Conservation (phyloP, 2,888 invertebrate genomes). For the Phaonia tiefii region DNA sequence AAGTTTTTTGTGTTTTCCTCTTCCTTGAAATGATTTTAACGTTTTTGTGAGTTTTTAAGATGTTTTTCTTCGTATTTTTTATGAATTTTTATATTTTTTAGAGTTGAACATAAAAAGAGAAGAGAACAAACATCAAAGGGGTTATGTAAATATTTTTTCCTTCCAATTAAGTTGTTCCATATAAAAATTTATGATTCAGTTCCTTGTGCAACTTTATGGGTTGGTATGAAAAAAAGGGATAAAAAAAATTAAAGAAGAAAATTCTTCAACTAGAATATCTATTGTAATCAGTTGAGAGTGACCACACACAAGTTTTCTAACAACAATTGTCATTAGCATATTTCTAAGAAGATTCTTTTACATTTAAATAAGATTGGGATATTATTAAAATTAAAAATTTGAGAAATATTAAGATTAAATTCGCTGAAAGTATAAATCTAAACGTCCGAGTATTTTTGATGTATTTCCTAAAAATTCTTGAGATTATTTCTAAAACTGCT, state of each 20-base stretch:
- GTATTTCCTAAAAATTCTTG: no score
- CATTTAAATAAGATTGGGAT: no score
- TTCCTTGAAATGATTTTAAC: no score
- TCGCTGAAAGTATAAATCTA: no score
- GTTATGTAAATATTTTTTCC: slow-evolving; percentile 48
- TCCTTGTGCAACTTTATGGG: slow-evolving; percentile 49
- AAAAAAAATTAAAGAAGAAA: no score
- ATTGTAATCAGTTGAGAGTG: slow-evolving; percentile 33
- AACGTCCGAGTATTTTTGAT: no score
- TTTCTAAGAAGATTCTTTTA: not conserved
- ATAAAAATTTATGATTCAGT: slow-evolving; percentile 51
- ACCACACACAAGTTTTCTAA: slow-evolving; percentile 19
- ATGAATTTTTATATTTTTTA: slow-evolving; percentile 56
- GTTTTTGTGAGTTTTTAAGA: slow-evolving; percentile 36
- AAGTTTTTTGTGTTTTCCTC: slow-evolving; percentile 31
- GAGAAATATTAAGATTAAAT: no score
- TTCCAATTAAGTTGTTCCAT: slow-evolving; percentile 49
- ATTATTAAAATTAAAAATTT: no score
- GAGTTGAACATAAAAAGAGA: slow-evolving; percentile 56
- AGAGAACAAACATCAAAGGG: slow-evolving; percentile 48
- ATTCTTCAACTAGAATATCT: not conserved
- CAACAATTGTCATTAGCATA: slow-evolving; percentile 16
- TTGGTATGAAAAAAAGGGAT: not conserved
- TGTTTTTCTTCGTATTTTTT: slow-evolving; percentile 46
- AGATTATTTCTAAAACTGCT: no score